These are phyloP conservation scores for Luperina nickerlii DNA, from an alignment of 2,888 invertebrate genomes.

Conservation along the genomic window DNA sequence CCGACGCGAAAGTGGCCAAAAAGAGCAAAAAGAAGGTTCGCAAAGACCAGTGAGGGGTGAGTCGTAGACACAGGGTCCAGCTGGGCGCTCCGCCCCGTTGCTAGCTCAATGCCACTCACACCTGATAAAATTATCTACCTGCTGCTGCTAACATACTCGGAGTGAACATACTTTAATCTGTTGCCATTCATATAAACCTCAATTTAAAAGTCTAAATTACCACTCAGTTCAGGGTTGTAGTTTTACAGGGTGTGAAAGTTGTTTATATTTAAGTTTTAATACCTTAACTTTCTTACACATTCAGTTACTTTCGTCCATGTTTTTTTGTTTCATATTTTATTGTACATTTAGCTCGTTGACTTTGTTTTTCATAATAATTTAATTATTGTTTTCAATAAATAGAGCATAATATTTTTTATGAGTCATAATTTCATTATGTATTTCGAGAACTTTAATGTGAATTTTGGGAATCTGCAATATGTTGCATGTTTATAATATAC, in stretches of 20 bases:
- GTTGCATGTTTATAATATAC: constrained; percentile 69
- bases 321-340: constrained; percentile 89
- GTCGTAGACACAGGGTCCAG: constrained; percentile 75
- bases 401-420: constrained; percentile 86
- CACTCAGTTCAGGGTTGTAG: constrained; percentile 77
- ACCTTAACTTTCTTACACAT: constrained; percentile 84
- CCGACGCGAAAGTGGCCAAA: constrained; percentile 93
- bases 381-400: constrained; percentile 84
- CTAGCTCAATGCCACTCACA: constrained; percentile 87
- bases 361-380: constrained; percentile 88
- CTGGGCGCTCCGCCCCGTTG: constrained; percentile 74
- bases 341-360: constrained; percentile 86
- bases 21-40: constrained; percentile 95
- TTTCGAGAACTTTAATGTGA: constrained; percentile 78
- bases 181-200: constrained; percentile 65
- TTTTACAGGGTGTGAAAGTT: constrained; percentile 87
- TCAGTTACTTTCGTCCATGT: constrained; percentile 89
- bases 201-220: constrained; percentile 59
- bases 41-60: constrained; percentile 92
- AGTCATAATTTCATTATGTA: constrained; percentile 80
- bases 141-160: constrained; percentile 63
- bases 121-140: constrained; percentile 78
- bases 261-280: constrained; percentile 81
- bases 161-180: constrained; percentile 58
- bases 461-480: constrained; percentile 89